Conservation (phyloP, 2,888 invertebrate genomes). For the Penaeus monodon region DNA sequence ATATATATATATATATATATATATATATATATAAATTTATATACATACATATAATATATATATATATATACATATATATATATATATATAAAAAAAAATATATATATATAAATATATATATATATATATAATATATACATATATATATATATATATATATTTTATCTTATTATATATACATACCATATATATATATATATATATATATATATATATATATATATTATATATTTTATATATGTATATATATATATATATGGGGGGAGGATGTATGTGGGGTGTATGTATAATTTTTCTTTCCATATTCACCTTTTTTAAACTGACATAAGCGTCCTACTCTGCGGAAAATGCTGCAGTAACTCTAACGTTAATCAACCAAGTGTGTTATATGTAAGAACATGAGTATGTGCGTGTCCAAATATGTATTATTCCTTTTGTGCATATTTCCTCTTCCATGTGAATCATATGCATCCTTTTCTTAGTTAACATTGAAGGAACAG, state of each 20-base stretch:
- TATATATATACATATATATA: not conserved
- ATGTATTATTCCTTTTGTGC: too few species aligned
- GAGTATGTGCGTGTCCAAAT: too few species aligned
- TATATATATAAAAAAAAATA: slow-evolving; percentile 14
- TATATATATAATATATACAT: too few species aligned
- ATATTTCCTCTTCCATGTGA: not conserved
- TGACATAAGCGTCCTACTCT: not conserved
- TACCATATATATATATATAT: too few species aligned
- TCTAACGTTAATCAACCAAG: too few species aligned
- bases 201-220: slow-evolving; percentile 32
- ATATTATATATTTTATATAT: slow-evolving; percentile 28
- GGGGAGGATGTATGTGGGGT: too few species aligned
- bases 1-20: slow-evolving; percentile 25
- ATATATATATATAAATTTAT: not conserved
- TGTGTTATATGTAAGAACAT: too few species aligned
- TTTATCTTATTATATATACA: too few species aligned
- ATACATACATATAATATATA: not conserved
- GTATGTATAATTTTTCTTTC: slow-evolving; percentile 8
- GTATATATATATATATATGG: slow-evolving; percentile 3
- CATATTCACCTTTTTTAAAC: not conserved
- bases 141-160: too few species aligned
- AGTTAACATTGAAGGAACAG: not conserved
- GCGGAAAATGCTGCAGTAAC: not conserved
- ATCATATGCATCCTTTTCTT: not conserved
- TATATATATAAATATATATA: slow-evolving; percentile 28